A percentile compares a stretch with the other conserved stretches of the same genome.
Conservation (phyloP, 2,113 vertebrate genomes). For the Tyto alba region DNA sequence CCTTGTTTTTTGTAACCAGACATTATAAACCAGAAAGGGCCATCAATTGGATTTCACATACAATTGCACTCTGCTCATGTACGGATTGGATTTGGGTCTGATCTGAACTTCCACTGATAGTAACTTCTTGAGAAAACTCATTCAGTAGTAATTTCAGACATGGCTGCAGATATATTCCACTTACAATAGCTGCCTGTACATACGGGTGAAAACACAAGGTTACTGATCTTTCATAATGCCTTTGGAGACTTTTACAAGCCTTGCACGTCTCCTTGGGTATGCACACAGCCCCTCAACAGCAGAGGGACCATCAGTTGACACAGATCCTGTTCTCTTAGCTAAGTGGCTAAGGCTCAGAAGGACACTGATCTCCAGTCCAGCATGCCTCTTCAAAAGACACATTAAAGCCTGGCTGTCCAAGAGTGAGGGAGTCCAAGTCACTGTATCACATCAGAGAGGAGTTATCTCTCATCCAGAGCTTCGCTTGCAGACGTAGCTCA, state of each 20-base stretch:
- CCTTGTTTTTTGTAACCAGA: neutral
- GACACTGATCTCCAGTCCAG: rapidly evolving
- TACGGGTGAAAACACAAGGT: neutral
- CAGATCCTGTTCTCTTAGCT: neutral
- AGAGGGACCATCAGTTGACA: neutral
- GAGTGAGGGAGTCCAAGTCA: neutral
- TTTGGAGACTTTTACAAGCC: neutral
- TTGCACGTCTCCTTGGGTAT: neutral
- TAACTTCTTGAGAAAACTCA: neutral
- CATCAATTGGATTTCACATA: neutral
- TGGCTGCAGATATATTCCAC: neutral
- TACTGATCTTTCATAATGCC: rapidly evolving
- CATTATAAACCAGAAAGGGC: neutral
- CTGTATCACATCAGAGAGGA: neutral
- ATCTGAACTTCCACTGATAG: neutral
- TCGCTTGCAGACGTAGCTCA: neutral
- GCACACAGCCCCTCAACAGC: neutral
- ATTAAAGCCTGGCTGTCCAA: neutral
- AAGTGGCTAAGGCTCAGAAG: neutral
- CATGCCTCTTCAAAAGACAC: neutral
- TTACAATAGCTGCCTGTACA: neutral
- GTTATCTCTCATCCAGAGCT: neutral
- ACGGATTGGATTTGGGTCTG: too few relatives aligned
- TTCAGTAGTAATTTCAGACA: neutral
- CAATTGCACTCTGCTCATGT: rapidly evolving